phyloP scores from a whole-genome alignment of 2,797 vertebrate genomes.

The Aotus griseimembra region DNA sequence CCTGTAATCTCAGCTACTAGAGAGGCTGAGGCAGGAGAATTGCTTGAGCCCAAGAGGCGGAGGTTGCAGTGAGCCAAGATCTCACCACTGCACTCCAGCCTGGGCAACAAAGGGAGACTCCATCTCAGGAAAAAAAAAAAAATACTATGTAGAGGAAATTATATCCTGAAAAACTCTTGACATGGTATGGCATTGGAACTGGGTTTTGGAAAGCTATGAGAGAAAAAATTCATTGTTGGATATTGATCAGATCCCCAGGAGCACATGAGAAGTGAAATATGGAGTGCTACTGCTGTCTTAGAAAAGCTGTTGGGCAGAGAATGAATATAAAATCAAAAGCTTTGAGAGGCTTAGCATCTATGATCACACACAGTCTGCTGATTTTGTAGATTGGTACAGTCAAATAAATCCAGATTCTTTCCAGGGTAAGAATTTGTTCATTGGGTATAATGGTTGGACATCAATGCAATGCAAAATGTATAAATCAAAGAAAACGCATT shows the following conservation, averaged over 20 bases:
- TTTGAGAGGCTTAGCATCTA: constrained; percentile 30
- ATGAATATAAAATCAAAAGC: constrained; percentile 15
- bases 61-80: background rate
- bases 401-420: constrained; percentile 37
- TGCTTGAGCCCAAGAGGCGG: background rate
- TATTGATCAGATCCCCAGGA: background rate
- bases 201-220: background rate
- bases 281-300: background rate
- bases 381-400: background rate
- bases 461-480: background rate
- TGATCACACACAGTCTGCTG: background rate
- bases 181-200: background rate
- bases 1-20: background rate
- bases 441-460: background rate
- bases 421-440: background rate
- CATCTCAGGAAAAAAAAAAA: background rate
- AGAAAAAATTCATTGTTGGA: background rate
- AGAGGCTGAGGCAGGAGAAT: background rate
- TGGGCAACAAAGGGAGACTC: background rate
- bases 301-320: constrained; percentile 15
- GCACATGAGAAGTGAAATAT: background rate
- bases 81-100: background rate
- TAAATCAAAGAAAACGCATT: background rate
- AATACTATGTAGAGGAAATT: background rate
- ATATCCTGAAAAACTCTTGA: background rate